These are phyloP conservation scores for Rhaphigaster nebulosa DNA, from an alignment of 2,888 invertebrate genomes.

Conservation along the genomic window DNA sequence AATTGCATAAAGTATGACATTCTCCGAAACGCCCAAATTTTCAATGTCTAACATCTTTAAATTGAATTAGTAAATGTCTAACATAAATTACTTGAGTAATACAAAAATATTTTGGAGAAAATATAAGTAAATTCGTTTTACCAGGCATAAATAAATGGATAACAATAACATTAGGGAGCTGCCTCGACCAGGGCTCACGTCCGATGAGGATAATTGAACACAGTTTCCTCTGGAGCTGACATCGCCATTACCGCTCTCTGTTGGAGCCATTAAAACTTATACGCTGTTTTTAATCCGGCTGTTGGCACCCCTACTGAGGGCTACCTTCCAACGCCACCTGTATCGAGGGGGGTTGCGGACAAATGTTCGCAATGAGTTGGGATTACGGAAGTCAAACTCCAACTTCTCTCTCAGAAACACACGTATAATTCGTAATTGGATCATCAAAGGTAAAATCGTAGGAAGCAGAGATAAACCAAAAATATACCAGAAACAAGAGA, in stretches of 20 bases:
- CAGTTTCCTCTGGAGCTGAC: slow-evolving; percentile 39
- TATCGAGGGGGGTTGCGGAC: background rate
- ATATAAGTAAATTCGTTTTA: background rate
- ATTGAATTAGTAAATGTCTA: background rate
- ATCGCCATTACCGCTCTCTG: slow-evolving; percentile 33
- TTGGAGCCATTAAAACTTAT: slow-evolving; percentile 50
- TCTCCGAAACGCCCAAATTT: no score
- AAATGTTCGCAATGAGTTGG: slow-evolving; percentile 20
- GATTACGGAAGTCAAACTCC: slow-evolving; percentile 1
- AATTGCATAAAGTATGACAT: no score
- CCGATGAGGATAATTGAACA: slow-evolving; percentile 47
- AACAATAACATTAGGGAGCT: slow-evolving; percentile 5
- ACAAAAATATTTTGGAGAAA: background rate
- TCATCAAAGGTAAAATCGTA: slow-evolving; percentile 7
- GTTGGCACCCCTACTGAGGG: slow-evolving; percentile 41
- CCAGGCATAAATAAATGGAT: background rate
- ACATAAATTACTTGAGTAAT: background rate
- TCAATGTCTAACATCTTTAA: no score
- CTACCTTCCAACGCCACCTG: slow-evolving; percentile 30
- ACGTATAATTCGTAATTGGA: background rate
- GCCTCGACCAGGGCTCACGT: background rate
- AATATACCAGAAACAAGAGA: background rate
- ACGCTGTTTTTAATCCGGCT: slow-evolving; percentile 51
- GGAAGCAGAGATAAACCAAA: background rate
- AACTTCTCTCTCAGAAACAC: slow-evolving; percentile 19